These are phyloP conservation scores for Polylopha cassiicola DNA, from an alignment of 2,888 invertebrate species.

Conservation along the genomic window DNA sequence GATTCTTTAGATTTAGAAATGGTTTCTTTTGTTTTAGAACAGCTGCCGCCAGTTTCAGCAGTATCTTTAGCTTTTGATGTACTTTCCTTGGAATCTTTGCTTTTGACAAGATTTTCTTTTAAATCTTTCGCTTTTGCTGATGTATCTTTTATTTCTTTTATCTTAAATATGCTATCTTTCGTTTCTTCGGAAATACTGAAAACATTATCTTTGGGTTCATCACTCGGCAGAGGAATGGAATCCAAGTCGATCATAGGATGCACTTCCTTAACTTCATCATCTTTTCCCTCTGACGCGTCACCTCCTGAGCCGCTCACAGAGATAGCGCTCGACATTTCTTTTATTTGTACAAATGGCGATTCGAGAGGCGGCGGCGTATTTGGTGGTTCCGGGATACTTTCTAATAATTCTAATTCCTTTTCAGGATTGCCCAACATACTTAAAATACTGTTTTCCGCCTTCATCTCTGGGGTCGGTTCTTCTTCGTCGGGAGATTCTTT, in stretches of 20 bases:
- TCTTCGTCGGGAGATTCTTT: constrained; percentile 42
- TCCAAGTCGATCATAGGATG: constrained; percentile 17
- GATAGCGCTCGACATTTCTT: constrained; percentile 17
- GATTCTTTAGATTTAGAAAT: constrained; percentile 4
- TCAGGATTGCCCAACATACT: constrained; percentile 17
- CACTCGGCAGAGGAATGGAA: constrained; percentile 15
- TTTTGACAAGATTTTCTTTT: constrained; percentile 10
- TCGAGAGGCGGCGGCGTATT: constrained; percentile 46
- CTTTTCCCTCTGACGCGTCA: constrained; percentile 13
- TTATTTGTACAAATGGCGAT: constrained; percentile 21
- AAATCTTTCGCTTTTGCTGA: constrained; percentile 8
- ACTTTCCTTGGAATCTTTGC: constrained; percentile 14
- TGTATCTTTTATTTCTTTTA: constrained; percentile 13
- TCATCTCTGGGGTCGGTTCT: constrained; percentile 33
- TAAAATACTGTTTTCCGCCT: constrained; percentile 29
- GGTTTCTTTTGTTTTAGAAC: constrained; percentile 7
- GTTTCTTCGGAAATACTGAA: constrained; percentile 15
- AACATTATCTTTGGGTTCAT: constrained; percentile 15
- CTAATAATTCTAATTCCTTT: constrained; percentile 27
- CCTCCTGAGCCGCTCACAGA: constrained; percentile 13
- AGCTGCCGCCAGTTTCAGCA: constrained; percentile 5
- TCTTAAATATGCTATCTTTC: constrained; percentile 10
- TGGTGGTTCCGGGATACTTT: constrained; percentile 45
- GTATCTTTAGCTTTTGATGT: constrained; percentile 13
- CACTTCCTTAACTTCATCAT: constrained; percentile 9